These are phyloP conservation scores for Bergia puertoricense DNA, from an alignment of 92 coral and sea anemone species.

Conservation along the genomic window DNA sequence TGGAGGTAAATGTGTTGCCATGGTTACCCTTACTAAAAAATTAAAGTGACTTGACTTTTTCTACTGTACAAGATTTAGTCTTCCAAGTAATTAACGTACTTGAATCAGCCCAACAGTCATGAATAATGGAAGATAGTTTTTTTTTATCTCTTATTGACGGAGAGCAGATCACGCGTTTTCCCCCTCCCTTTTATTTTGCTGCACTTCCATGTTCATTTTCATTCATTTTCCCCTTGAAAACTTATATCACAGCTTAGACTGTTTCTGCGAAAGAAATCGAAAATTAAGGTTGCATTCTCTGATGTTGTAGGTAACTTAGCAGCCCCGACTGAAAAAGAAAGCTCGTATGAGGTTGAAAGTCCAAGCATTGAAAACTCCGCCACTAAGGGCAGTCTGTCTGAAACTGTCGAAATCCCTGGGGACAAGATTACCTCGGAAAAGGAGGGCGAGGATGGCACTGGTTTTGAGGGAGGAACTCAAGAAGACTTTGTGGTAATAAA, in stretches of 20 bases:
- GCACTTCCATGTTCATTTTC: background rate
- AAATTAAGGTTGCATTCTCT: background rate
- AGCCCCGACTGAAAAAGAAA: background rate
- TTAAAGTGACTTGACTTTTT: too few relatives aligned
- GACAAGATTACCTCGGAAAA: background rate
- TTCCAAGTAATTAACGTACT: too few relatives aligned
- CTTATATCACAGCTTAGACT: background rate
- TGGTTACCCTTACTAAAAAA: too few relatives aligned
- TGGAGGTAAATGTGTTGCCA: too few relatives aligned
- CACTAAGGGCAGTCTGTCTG: slow-evolving; percentile 20
- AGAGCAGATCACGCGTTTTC: too few relatives aligned
- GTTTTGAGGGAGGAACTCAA: slow-evolving; percentile 40
- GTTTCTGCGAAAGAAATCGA: background rate
- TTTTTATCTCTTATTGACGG: too few relatives aligned
- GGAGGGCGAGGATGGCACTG: slow-evolving; percentile 5
- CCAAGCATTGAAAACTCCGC: slow-evolving; percentile 25
- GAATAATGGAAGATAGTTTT: too few relatives aligned
- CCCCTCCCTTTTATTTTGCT: too few relatives aligned
- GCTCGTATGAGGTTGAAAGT: background rate
- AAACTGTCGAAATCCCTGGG: background rate
- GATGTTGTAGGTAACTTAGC: slow-evolving; percentile 10
- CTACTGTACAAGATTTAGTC: too few relatives aligned
- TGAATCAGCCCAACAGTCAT: too few relatives aligned
- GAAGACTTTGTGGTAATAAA: slow-evolving; percentile 65
- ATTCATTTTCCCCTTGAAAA: background rate